A percentile compares a stretch with the other conserved stretches of the same genome.
These are phyloP conservation scores for Calliopsis andreniformis DNA, from an alignment of 1,140 invertebrate species.

Conservation along the genomic window DNA sequence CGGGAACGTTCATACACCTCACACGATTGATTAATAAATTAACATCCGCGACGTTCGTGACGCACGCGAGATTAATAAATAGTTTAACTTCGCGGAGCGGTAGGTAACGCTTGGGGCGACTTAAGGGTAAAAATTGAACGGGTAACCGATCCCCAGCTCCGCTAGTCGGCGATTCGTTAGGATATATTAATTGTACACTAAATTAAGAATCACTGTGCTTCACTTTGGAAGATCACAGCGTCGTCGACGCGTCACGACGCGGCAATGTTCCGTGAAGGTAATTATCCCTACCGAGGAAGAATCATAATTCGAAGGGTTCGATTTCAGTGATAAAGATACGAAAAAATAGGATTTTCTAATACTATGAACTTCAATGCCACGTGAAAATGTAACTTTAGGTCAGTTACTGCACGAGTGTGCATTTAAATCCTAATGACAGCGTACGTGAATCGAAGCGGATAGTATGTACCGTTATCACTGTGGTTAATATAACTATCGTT, in stretches of 20 bases:
- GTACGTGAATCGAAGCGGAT: background rate
- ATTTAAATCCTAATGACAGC: background rate
- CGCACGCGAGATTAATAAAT: conserved; percentile 22
- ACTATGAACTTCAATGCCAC: too few relatives aligned
- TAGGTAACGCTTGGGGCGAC: background rate
- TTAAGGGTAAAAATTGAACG: background rate
- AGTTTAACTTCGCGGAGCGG: background rate
- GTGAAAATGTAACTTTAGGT: too few relatives aligned
- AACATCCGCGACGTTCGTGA: background rate
- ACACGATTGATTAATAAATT: conserved; percentile 23
- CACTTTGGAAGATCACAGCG: background rate
- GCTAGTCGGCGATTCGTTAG: background rate
- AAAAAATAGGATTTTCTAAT: too few relatives aligned
- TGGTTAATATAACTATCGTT: background rate
- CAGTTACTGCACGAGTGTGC: background rate
- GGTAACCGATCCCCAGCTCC: background rate
- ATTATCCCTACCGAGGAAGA: too few relatives aligned
- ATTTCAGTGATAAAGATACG: background rate
- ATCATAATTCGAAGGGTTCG: too few relatives aligned
- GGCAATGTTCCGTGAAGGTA: background rate
- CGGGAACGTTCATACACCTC: conserved; percentile 1
- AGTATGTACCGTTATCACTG: conserved; percentile 30
- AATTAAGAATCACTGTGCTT: background rate
- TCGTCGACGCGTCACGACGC: background rate
- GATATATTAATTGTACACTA: conserved; percentile 4